Evolutionary conservation across 1,140 invertebrate genomes (phyloP), one percentile per base, ranked within the genome.

Genomic region (Cotesia glomerata): DNA sequence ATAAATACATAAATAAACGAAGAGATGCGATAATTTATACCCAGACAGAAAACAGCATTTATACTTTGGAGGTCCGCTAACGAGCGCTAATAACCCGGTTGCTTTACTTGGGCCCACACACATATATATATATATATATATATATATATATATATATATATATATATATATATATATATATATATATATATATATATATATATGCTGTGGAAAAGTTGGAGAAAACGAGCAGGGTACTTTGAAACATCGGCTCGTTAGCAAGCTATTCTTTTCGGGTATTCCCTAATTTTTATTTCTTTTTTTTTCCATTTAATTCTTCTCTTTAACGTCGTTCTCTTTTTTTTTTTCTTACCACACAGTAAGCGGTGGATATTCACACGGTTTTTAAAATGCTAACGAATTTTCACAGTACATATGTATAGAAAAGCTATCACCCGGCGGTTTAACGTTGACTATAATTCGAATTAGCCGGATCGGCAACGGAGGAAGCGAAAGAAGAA

Each of bases 171-270:
- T 8, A 39, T 39, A 39, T 39, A 39, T 3, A 39, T 39, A 39
- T 39, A 39, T 3, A 39, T 36, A 36, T 36, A 36, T 39, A 39
- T 39, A 39, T 39, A 39, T 45, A 5, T 45, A 58, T 58, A 58
- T 58, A 34, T 16, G 26, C 56, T n/a, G 45, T 14, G 11, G 54
- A 39, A 59, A 59, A 36, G 34, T 35, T 35, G 14, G 32, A 58
- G 49, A 49, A 66, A 66, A 62, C 26, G 71, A 72, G 39, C 63
- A 18, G 54, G 54, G 64, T 64, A 72, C 64, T 72, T 72, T 72
- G 71, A 72, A 72, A 52, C 71, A 72, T 72, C 64, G 71, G 71
- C 71, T 72, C 71, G 64, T 72, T 72, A 72, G 71, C 56, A 54
- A 35, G 32, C 70, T 66, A 72, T 72, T 72, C 69, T 64, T 71